Percentiles rank a stretch among this genome's conserved stretches.
Evolutionary conservation across 2,888 invertebrate species (phyloP).

Genomic region (Pharmacophagus antenor): DNA sequence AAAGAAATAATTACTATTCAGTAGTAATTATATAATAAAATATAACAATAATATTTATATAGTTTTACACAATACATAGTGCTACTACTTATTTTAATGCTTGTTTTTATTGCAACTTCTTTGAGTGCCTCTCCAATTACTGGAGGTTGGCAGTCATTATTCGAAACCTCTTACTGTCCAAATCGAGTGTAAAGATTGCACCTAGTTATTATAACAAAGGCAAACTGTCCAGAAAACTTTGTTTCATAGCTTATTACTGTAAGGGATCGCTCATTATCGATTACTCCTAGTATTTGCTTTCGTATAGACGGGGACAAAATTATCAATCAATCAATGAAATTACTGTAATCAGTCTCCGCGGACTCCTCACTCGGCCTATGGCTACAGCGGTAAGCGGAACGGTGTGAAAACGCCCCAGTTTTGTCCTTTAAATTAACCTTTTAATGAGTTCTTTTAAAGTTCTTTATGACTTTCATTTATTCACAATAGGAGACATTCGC

Average conservation of each 20-base stretch:
- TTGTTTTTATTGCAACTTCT: no score
- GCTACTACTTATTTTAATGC: no score
- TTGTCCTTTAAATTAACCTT: slow-evolving; percentile 11
- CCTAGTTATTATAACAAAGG: neutral
- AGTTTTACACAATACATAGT: no score
- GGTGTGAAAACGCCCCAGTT: slow-evolving; percentile 15
- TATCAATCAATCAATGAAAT: slow-evolving; percentile 20
- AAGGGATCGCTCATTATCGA: slow-evolving; percentile 4
- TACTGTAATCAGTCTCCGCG: slow-evolving; percentile 14
- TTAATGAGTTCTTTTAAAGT: slow-evolving; percentile 1
- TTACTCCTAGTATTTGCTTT: slow-evolving; percentile 6
- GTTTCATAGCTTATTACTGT: slow-evolving; percentile 11
- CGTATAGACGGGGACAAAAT: slow-evolving; percentile 4
- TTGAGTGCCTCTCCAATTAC: no score
- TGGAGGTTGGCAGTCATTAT: no score
- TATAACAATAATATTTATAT: no score
- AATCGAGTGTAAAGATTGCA: no score
- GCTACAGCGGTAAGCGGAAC: slow-evolving; percentile 14
- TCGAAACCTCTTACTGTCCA: no score
- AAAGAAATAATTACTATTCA: no score
- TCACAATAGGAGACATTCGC: neutral
- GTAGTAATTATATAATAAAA: no score
- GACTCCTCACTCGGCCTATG: no score
- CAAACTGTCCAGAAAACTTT: slow-evolving; percentile 11
- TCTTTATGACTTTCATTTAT: neutral